These are phyloP conservation scores for Griposia aprilina DNA, from an alignment of 2,888 invertebrate genomes.

Conservation along the genomic window DNA sequence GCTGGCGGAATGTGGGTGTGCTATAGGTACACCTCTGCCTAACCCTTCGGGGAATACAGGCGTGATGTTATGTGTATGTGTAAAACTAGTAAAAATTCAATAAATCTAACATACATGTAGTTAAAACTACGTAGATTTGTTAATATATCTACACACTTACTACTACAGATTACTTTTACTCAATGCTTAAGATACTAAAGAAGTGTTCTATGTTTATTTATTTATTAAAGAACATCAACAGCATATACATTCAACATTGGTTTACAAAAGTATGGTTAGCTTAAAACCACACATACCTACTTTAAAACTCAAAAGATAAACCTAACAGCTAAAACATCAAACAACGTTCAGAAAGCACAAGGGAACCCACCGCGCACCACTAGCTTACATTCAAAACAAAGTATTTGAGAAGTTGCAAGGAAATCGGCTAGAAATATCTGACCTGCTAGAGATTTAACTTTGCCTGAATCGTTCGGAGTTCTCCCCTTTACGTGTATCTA, in stretches of 20 bases:
- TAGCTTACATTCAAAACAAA: constrained; percentile 43
- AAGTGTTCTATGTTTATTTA: not conserved
- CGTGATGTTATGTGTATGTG: too few species aligned
- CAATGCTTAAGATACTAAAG: not conserved
- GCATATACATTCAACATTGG: too few species aligned
- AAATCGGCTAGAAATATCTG: constrained; percentile 34
- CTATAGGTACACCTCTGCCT: too few species aligned
- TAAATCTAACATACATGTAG: too few species aligned
- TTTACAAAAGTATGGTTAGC: not conserved
- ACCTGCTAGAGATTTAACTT: constrained; percentile 19
- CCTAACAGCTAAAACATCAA: constrained; percentile 16
- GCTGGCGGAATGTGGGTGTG: too few species aligned
- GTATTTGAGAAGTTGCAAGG: constrained; percentile 2
- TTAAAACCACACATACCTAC: not conserved
- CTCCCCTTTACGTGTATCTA: not conserved
- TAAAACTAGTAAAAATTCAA: too few species aligned
- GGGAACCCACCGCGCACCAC: not conserved
- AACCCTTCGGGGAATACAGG: too few species aligned
- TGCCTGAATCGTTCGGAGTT: not conserved
- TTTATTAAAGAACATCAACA: too few species aligned
- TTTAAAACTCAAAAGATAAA: constrained; percentile 3
- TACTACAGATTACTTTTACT: too few species aligned
- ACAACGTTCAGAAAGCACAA: constrained; percentile 5
- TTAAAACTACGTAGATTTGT: too few species aligned
- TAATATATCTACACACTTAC: too few species aligned